These are phyloP conservation scores for Pseudococcus longispinus DNA, from an alignment of 2,888 invertebrate genomes.

Conservation along the genomic window DNA sequence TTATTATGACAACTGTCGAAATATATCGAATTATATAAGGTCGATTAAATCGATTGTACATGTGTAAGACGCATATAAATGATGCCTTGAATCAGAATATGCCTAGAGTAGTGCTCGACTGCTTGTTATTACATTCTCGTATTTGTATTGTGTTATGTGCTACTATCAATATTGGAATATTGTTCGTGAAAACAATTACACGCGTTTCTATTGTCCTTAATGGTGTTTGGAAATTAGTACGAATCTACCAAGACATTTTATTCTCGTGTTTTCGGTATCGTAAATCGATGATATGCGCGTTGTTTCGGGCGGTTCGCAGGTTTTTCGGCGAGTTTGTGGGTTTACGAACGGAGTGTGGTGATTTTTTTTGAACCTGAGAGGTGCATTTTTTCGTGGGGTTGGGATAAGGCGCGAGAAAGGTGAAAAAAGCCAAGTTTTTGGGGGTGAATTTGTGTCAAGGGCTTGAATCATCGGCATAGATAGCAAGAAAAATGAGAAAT, in stretches of 20 bases:
- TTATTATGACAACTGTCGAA: neutral
- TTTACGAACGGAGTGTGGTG: neutral
- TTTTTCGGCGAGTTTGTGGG: neutral
- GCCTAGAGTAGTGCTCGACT: neutral
- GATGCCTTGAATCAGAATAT: conserved; percentile 16
- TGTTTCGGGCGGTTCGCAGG: too few species aligned
- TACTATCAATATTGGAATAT: neutral
- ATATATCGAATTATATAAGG: conserved; percentile 17
- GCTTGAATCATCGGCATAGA: too few species aligned
- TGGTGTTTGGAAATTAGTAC: conserved; percentile 28
- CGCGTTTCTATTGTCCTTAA: conserved; percentile 28
- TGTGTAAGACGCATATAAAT: conserved; percentile 16
- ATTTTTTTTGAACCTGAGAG: neutral
- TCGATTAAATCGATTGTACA: conserved; percentile 7
- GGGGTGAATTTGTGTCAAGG: too few species aligned
- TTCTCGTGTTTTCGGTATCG: neutral
- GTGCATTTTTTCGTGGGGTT: too few species aligned
- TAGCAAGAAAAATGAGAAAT: too few species aligned
- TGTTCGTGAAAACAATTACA: conserved; percentile 24
- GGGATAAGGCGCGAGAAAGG: too few species aligned
- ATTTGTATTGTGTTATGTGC: conserved; percentile 2
- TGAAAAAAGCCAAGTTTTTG: too few species aligned
- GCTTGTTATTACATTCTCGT: neutral
- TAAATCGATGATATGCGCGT: neutral
- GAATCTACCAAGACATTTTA: neutral